These are phyloP conservation scores for Penaeus japonicus DNA, from an alignment of 1,140 invertebrate genomes.

Conservation along the genomic window DNA sequence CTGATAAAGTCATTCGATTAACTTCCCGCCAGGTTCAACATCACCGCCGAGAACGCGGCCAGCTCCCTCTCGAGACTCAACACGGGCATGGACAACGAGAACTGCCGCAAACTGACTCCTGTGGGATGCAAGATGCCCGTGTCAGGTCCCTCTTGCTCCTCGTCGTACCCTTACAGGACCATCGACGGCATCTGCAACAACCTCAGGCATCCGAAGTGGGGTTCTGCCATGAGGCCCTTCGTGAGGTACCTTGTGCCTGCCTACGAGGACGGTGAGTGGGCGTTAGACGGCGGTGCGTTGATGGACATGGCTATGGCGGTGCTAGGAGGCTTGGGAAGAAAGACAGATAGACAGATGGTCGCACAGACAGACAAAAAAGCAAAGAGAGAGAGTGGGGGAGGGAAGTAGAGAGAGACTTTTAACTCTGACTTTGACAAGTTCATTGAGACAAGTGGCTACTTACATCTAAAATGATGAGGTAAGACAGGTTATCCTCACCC, in stretches of 20 bases:
- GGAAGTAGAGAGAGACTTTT: too few relatives aligned
- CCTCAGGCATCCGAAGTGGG: slow-evolving; percentile 74
- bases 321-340: too few relatives aligned
- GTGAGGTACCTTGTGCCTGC: slow-evolving; percentile 79
- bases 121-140: not conserved
- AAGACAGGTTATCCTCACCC: too few relatives aligned
- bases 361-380: too few relatives aligned
- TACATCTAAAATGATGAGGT: too few relatives aligned
- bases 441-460: too few relatives aligned
- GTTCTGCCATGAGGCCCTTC: slow-evolving; percentile 80
- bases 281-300: not conserved
- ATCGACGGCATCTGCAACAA: slow-evolving; percentile 75
- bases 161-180: slow-evolving; percentile 60
- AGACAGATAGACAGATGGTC: too few relatives aligned
- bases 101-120: not conserved
- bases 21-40: slow-evolving; percentile 2
- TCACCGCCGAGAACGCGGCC: not conserved
- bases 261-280: slow-evolving; percentile 79
- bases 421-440: too few relatives aligned
- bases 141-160: not conserved
- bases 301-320: too few relatives aligned
- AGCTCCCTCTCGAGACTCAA: not conserved
- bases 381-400: too few relatives aligned
- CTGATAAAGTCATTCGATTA: too few relatives aligned
- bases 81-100: not conserved